Evolutionary conservation across 2,888 invertebrate genomes (phyloP), one percentile per base, ranked within the genome.

Genomic region (Heliconius sara): DNA sequence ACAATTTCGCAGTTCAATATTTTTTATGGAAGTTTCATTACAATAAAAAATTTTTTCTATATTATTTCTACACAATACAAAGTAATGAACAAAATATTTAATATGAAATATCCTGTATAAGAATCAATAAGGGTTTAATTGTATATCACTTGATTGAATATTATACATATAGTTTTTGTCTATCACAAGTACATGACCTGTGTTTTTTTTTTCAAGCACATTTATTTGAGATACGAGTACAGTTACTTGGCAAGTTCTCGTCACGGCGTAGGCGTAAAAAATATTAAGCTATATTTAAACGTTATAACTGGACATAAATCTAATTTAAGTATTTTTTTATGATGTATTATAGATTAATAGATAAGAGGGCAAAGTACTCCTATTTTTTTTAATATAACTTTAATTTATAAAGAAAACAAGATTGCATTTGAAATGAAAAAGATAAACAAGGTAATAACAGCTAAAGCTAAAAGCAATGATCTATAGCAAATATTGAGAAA

Each of bases 171-270:
- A 70, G n/a, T 30, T 73, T 73, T 72, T 67, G 7, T 57, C 47
- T 74, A 74, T 70, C 77, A 67, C 80, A 71, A 82, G 82, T 83
- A 63, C 70, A 80, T 75, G 83, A 83, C 81, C 82, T 77, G 72
- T 66, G 72, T 70, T 83, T 83, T 83, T 79, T 79, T 75, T 66
- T 77, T 34, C 34, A 78, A 67, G 68, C 76, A 68, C 76, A 81
- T 82, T 82, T 80, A 76, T 78, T 76, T 74, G 65, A 73, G 67
- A 77, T 27, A 52, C 22, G 52, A 9, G 52, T 52, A 80, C 84
- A 81, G 80, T 82, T 83, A 81, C 71, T 72, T 19, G 66, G 43
- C 77, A 60, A 63, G 25, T 68, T 25, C 13, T 65, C 79, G 66
- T 72, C 72, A 76, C 72, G 71, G 57, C 52, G 80, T 80, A 76